These are phyloP conservation scores for Ornithorhynchus anatinus DNA, from an alignment of 2,113 vertebrate genomes.

Conservation along the genomic window DNA sequence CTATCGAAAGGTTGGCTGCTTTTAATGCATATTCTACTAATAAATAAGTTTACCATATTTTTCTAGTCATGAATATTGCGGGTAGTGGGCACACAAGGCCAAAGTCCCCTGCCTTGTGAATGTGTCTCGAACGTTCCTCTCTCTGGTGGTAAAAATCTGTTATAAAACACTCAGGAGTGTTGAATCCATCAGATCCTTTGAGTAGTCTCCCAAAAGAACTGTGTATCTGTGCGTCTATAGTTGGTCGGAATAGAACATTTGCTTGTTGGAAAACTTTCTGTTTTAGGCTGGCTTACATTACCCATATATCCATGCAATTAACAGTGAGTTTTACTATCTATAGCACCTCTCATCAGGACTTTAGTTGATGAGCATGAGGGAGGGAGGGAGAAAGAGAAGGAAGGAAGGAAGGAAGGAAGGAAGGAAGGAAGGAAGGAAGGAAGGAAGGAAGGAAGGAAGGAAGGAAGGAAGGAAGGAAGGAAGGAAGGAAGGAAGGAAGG, in stretches of 20 bases:
- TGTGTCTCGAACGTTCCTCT: not conserved
- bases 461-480: not conserved
- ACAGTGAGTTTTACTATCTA: too few relatives aligned
- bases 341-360: too few relatives aligned
- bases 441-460: not conserved
- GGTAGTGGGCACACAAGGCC: constrained; percentile 65
- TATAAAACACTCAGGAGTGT: constrained; percentile 60
- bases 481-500: not conserved
- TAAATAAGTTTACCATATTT: constrained; percentile 59
- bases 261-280: not conserved
- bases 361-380: too few relatives aligned
- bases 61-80: constrained; percentile 57
- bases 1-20: not conserved
- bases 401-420: not conserved
- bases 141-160: constrained; percentile 60
- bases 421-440: not conserved
- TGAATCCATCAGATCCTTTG: constrained; percentile 50
- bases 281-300: not conserved
- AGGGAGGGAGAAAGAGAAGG: too few relatives aligned
- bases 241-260: not conserved
- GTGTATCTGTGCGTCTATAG: constrained; percentile 54
- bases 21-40: constrained; percentile 25
- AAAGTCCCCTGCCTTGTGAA: constrained; percentile 59
- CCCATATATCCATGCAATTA: not conserved
- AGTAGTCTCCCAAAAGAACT: constrained; percentile 44